phyloP scores from a whole-genome alignment of 1,140 invertebrate genomes.

The Microplitis mediator region DNA sequence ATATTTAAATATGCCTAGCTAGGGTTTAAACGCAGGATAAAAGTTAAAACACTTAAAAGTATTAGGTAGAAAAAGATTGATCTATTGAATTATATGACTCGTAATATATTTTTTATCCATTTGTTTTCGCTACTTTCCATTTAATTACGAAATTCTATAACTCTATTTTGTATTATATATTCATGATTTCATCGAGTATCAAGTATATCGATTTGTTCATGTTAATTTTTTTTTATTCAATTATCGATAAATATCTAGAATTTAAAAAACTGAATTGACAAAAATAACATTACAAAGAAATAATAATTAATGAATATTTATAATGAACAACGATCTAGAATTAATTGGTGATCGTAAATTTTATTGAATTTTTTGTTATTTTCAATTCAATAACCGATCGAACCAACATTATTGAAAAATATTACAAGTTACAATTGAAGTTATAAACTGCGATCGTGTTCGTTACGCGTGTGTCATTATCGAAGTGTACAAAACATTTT shows the following conservation, averaged over 20 bases:
- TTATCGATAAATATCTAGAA: not conserved
- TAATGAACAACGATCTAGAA: conserved; percentile 10
- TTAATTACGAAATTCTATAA: conserved; percentile 15
- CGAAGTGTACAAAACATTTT: conserved; percentile 32
- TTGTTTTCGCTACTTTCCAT: not conserved
- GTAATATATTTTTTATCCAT: not conserved
- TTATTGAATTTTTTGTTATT: not conserved
- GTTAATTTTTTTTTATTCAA: not conserved
- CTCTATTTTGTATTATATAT: not conserved
- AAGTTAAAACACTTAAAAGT: conserved; percentile 7
- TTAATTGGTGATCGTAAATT: conserved; percentile 5
- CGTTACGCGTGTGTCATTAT: conserved; percentile 37
- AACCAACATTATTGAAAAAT: not conserved
- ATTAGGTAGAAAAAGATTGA: not conserved
- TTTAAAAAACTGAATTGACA: not conserved
- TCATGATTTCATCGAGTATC: not conserved
- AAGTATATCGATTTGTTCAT: not conserved
- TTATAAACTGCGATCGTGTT: conserved; percentile 25
- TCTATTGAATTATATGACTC: not conserved
- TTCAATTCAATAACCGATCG: conserved; percentile 6
- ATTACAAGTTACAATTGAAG: conserved; percentile 12
- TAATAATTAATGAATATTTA: not conserved
- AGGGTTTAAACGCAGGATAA: conserved; percentile 17
- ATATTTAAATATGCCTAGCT: conserved; percentile 11
- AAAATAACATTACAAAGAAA: not conserved